Percentiles rank a stretch among this genome's conserved stretches.
Conservation (phyloP, 1,140 invertebrate genomes). For the Oryctes rhinoceros region DNA sequence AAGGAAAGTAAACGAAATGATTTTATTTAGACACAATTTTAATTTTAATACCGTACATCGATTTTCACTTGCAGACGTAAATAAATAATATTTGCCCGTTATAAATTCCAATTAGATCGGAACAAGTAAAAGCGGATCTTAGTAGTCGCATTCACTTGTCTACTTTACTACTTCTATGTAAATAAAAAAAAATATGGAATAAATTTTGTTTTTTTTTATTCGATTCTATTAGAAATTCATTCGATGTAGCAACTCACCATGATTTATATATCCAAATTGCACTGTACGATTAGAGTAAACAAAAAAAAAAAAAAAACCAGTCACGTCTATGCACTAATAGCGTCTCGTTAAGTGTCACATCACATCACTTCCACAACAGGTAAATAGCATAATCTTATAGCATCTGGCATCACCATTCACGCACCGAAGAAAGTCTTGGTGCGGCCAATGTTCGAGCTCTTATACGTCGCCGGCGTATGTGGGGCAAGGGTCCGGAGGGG, state of each 20-base stretch:
- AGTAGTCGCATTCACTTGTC: background rate
- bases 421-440: slow-evolving; percentile 24
- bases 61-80: background rate
- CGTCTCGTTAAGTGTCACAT: slow-evolving; percentile 26
- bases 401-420: slow-evolving; percentile 20
- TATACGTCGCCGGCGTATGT: slow-evolving; percentile 6
- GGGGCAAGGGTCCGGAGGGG: slow-evolving; percentile 26
- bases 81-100: background rate
- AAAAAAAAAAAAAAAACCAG: background rate
- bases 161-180: background rate
- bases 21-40: background rate
- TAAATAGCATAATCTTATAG: slow-evolving; percentile 22
- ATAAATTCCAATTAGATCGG: slow-evolving; percentile 7
- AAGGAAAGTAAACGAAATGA: background rate
- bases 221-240: background rate
- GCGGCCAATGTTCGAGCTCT: slow-evolving; percentile 5
- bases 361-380: slow-evolving; percentile 18
- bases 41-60: background rate
- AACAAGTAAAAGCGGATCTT: slow-evolving; percentile 29
- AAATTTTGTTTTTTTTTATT: background rate
- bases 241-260: background rate
- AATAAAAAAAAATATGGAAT: background rate
- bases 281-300: background rate
- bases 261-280: slow-evolving; percentile 11
- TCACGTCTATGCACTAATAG: slow-evolving; percentile 23